phyloP scores from a whole-genome alignment of 1,140 invertebrate genomes.

The Popillia japonica region DNA sequence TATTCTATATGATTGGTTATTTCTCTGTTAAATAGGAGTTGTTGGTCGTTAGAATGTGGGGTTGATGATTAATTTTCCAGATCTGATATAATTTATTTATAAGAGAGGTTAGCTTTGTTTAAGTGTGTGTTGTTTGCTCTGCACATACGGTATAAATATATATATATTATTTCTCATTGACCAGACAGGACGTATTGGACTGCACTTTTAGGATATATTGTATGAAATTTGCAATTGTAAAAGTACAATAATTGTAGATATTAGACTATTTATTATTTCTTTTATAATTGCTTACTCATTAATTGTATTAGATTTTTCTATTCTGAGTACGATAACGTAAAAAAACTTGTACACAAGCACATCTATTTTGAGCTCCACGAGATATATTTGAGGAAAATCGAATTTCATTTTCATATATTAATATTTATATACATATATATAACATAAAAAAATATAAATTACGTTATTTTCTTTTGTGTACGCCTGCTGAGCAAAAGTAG shows the following conservation, averaged over 20 bases:
- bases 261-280: constrained; percentile 16
- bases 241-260: constrained; percentile 32
- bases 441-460: too few species aligned
- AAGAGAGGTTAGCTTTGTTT: constrained; percentile 7
- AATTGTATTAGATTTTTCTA: constrained; percentile 20
- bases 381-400: not conserved
- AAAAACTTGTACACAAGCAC: constrained; percentile 3
- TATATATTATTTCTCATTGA: not conserved
- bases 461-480: not conserved
- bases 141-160: constrained; percentile 1
- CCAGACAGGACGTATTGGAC: constrained; percentile 27
- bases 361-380: constrained; percentile 24
- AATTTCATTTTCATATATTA: not conserved
- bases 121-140: constrained; percentile 26
- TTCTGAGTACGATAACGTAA: not conserved
- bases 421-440: too few species aligned
- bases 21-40: constrained; percentile 20
- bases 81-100: constrained; percentile 20
- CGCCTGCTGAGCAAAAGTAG: constrained; percentile 31
- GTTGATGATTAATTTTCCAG: constrained; percentile 23
- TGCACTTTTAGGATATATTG: constrained; percentile 34
- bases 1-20: constrained; percentile 29
- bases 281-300: constrained; percentile 37
- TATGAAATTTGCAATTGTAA: constrained; percentile 32
- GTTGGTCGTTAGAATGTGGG: constrained; percentile 32